Conservation (phyloP, 2,888 invertebrate genomes). For the Drosophila stalkeri region DNA sequence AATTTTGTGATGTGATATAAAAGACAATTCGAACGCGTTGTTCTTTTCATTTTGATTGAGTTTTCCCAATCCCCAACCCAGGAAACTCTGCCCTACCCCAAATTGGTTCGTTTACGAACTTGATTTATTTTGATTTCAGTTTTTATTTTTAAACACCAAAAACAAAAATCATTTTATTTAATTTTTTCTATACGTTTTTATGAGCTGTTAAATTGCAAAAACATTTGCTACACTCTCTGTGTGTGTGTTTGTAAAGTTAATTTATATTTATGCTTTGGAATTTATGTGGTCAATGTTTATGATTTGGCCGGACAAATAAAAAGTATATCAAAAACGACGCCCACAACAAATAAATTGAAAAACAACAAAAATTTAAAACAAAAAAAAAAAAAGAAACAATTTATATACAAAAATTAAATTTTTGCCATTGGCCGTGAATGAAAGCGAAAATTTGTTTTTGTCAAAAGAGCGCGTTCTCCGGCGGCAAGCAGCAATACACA, state of each 20-base stretch:
- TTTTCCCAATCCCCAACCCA: constrained; percentile 24
- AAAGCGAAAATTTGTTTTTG: constrained; percentile 41
- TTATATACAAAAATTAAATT: constrained; percentile 9
- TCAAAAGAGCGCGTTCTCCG: constrained; percentile 28
- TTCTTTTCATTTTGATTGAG: constrained; percentile 66
- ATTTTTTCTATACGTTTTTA: constrained; percentile 40
- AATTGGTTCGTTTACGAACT: constrained; percentile 38
- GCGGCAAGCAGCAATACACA: constrained; percentile 9
- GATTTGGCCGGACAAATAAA: constrained; percentile 37
- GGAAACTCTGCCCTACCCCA: neutral
- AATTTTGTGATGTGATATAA: constrained; percentile 69
- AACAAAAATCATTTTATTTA: neutral
- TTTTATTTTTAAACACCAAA: constrained; percentile 8
- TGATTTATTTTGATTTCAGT: constrained; percentile 19
- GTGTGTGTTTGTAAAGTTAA: constrained; percentile 24
- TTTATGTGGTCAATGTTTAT: constrained; percentile 63
- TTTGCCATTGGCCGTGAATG: constrained; percentile 46
- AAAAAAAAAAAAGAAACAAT: no score
- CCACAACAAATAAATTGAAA: constrained; percentile 32
- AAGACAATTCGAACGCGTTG: constrained; percentile 59
- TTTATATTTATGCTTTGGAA: constrained; percentile 56
- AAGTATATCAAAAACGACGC: constrained; percentile 40
- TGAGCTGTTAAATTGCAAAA: constrained; percentile 58
- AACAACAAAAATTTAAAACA: neutral
- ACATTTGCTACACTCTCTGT: constrained; percentile 8